Evolutionary conservation across 1,140 invertebrate genomes (phyloP).

Genomic region (Dufourea novaeangliae): DNA sequence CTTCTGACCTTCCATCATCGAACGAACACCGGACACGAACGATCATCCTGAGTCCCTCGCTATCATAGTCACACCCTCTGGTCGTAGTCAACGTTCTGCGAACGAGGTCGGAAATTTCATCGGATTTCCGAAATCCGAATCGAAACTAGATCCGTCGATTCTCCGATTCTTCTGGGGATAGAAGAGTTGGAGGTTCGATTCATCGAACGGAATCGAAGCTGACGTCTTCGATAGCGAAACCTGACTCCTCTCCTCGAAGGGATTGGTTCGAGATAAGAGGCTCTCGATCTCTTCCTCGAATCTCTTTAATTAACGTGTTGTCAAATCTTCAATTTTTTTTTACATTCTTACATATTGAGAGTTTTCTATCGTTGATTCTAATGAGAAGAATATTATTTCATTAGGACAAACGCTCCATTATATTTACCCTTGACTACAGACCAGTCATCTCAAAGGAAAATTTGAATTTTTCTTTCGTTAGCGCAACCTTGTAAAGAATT

Average conservation of each 20-base stretch:
- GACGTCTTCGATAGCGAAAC: not conserved
- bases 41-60: not conserved
- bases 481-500: too few species aligned
- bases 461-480: too few species aligned
- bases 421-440: too few species aligned
- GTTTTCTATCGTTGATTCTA: too few species aligned
- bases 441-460: too few species aligned
- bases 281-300: not conserved
- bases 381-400: too few species aligned
- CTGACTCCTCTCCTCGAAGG: not conserved
- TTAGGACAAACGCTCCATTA: too few species aligned
- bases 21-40: not conserved
- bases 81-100: not conserved
- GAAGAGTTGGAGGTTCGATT: not conserved
- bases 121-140: not conserved
- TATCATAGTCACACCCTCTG: not conserved
- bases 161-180: not conserved
- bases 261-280: not conserved
- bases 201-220: not conserved
- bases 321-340: too few species aligned
- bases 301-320: too few species aligned
- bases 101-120: not conserved
- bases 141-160: not conserved
- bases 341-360: too few species aligned
- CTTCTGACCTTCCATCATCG: not conserved